Conservation (phyloP, 2,797 vertebrate species). For the Muscicapa striata region DNA sequence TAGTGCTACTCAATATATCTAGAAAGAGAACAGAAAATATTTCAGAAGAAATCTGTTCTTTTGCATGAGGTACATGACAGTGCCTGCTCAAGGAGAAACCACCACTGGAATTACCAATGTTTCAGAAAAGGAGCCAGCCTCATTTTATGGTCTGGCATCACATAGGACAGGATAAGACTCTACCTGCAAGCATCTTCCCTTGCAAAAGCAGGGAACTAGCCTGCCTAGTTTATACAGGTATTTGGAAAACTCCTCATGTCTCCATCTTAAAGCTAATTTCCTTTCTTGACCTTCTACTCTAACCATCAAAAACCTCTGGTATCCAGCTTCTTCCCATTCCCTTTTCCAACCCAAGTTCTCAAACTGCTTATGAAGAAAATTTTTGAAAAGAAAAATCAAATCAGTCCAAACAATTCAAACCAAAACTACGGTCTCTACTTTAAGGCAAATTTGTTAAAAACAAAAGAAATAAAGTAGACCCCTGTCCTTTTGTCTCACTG, state of each 20-base stretch:
- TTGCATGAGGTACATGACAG: rapidly evolving
- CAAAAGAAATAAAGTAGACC: not conserved
- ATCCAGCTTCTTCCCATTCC: not conserved
- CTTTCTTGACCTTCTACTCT: not conserved
- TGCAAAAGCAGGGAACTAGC: rapidly evolving
- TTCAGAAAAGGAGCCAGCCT: not conserved
- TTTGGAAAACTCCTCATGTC: not conserved
- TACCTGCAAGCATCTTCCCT: not conserved
- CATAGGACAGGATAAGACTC: not conserved
- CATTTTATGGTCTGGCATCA: not conserved
- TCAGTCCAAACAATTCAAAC: not conserved
- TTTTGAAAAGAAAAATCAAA: not conserved
- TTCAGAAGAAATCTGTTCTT: not conserved
- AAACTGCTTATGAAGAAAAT: not conserved
- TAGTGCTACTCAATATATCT: not conserved
- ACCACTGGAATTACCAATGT: not conserved
- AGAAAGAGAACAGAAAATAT: not conserved
- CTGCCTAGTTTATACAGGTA: not conserved
- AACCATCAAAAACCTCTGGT: not conserved
- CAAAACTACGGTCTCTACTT: not conserved
- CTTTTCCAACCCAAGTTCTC: not conserved
- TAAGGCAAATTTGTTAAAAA: not conserved
- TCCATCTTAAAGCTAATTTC: not conserved
- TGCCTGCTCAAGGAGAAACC: not conserved
- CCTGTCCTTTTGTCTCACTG: not conserved